Evolutionary conservation across 2,888 invertebrate species (phyloP), one percentile per base, ranked within the genome.

Genomic region (Pyrrhosoma nymphula): DNA sequence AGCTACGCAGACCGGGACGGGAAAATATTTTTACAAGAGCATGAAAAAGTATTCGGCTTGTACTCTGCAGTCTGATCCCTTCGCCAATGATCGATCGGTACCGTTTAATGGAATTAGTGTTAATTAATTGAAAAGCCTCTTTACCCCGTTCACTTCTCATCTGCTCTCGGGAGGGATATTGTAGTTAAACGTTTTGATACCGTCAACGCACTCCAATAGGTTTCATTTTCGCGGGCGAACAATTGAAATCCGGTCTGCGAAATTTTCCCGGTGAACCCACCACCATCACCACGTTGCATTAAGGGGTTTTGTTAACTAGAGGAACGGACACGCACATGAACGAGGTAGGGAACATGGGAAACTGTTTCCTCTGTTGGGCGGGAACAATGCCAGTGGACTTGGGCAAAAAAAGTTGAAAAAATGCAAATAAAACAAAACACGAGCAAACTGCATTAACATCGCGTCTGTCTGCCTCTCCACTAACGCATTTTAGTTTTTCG

Each of bases 171-270:
- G 35, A 30, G 35, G 82, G 30, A 82, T 35, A 35, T 35, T 82
- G 82, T 82, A 35, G 82, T 18, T 18, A 16, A 82, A 82, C 82
- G 82, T 35, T 82, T 35, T n/a, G 35, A 14, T 35, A 30, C 82
- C 82, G 82, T 35, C 82, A 82, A 82, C 30, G n/a, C 35, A 82
- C 82, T 82, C 82, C 35, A 82, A 35, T 82, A 35, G 82, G 82
- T 35, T 82, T 82, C 82, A 82, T 82, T 82, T 82, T 35, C 82
- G 82, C 16, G 82, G 30, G 82, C 30, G 82, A 82, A 82, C 82
- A 82, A 82, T 82, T 30, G 82, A 82, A 82, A 82, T 35, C 82
- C 82, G 82, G 82, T 82, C 82, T 18, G 82, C 35, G 82, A 35
- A 47, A 82, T 82, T 82, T 82, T 82, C 12, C 82, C 35, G 30